Conservation (phyloP, 1,140 invertebrate genomes). For the Zophobas atratus region DNA sequence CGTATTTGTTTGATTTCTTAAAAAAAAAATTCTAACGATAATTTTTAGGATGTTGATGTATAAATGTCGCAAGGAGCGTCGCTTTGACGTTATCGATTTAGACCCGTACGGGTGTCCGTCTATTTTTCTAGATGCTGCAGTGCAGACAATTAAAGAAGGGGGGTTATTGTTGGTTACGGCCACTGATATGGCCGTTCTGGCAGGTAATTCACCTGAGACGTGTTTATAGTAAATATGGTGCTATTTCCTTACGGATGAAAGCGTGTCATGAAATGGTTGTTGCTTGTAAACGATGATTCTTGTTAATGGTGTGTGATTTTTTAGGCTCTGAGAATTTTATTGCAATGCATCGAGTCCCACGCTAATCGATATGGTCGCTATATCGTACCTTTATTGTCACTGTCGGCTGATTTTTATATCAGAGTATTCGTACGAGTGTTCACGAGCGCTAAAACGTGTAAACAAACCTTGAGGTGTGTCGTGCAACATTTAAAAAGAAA, state of each 20-base stretch:
- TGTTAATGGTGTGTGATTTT: not conserved
- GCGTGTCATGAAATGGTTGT: constrained; percentile 92
- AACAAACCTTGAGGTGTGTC: constrained; percentile 82
- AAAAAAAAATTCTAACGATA: constrained; percentile 11
- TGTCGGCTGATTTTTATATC: constrained; percentile 98
- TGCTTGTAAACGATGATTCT: not conserved
- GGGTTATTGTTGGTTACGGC: constrained; percentile 95
- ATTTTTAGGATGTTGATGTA: constrained; percentile 87
- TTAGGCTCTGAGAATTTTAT: constrained; percentile 87
- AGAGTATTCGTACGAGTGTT: constrained; percentile 93
- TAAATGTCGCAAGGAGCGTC: constrained; percentile 77
- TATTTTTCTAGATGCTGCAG: constrained; percentile 93
- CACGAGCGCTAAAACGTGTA: constrained; percentile 86
- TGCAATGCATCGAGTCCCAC: constrained; percentile 91
- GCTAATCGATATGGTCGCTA: constrained; percentile 95
- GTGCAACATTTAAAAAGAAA: constrained; percentile 3
- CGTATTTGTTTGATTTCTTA: constrained; percentile 69
- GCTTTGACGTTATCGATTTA: constrained; percentile 94
- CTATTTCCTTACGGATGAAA: constrained; percentile 88
- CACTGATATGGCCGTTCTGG: constrained; percentile 98
- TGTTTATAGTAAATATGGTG: constrained; percentile 93
- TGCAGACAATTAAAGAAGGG: constrained; percentile 85
- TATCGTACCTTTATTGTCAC: constrained; percentile 90
- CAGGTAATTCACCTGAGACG: constrained; percentile 95
- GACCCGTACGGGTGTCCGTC: constrained; percentile 98